Conservation (phyloP, 2,113 vertebrate genomes). For the Anhinga rufa region DNA sequence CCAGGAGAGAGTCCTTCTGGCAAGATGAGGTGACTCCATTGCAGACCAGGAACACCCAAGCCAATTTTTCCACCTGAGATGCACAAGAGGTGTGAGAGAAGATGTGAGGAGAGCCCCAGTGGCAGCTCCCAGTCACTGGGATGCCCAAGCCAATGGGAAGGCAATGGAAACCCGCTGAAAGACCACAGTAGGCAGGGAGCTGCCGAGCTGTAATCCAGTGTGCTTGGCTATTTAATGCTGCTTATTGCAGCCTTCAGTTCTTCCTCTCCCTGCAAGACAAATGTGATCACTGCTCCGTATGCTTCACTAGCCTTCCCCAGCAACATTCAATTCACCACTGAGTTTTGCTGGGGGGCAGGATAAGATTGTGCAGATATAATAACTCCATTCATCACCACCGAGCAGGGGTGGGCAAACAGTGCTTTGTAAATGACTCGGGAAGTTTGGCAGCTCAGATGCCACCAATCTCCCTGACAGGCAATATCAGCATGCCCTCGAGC, state of each 20-base stretch:
- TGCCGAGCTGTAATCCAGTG: not conserved
- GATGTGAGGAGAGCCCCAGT: not conserved
- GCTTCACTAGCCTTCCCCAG: conserved; percentile 12
- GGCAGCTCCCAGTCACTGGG: fast-evolving
- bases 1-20: not conserved
- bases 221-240: not conserved
- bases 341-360: conserved; percentile 61
- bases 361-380: conserved; percentile 57
- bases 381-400: conserved; percentile 43
- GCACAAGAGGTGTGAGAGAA: not conserved
- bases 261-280: conserved; percentile 23
- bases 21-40: fast-evolving
- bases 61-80: not conserved
- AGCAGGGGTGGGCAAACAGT: not conserved
- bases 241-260: conserved; percentile 1
- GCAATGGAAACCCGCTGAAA: fast-evolving
- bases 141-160: not conserved
- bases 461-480: conserved; percentile 59
- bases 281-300: not conserved
- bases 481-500: not conserved
- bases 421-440: not conserved
- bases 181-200: not conserved
- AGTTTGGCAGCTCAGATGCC: not conserved
- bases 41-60: not conserved
- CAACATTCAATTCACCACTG: conserved; percentile 8